phyloP scores from a whole-genome alignment of 2,888 invertebrate genomes.

The Strigamia crassipes region DNA sequence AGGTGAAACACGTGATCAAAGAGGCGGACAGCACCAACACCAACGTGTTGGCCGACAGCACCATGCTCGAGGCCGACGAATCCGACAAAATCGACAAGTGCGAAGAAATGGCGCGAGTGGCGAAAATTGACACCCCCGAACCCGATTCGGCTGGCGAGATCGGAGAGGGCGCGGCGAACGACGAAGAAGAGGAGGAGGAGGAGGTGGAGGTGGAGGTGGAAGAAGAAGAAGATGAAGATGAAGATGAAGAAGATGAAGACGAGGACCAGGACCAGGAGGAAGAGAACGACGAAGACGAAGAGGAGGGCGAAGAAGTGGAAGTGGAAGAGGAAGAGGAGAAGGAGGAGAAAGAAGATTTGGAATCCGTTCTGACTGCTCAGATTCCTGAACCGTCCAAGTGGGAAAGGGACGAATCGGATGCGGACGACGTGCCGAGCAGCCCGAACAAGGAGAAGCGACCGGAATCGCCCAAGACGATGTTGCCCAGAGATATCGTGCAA shows the following conservation, averaged over 20 bases:
- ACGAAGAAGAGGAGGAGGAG: constrained; percentile 58
- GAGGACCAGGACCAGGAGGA: constrained; percentile 57
- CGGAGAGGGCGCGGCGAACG: constrained; percentile 53
- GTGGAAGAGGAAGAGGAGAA: constrained; percentile 54
- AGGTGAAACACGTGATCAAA: constrained; percentile 5
- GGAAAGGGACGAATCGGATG: constrained; percentile 72
- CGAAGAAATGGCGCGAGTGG: constrained; percentile 50
- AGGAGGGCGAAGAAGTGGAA: constrained; percentile 58
- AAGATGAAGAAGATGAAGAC: constrained; percentile 56
- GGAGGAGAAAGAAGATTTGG: too few species aligned
- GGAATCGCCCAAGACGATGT: constrained; percentile 67
- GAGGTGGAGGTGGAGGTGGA: constrained; percentile 59
- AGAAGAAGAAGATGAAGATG: constrained; percentile 58
- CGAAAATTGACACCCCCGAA: constrained; percentile 56
- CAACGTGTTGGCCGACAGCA: neutral
- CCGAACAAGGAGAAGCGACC: constrained; percentile 58
- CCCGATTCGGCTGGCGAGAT: constrained; percentile 49
- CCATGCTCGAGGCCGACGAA: neutral
- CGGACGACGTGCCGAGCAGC: neutral
- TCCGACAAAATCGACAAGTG: constrained; percentile 46
- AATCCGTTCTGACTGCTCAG: constrained; percentile 54
- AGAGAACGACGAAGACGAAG: constrained; percentile 59
- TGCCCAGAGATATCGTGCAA: constrained; percentile 84
- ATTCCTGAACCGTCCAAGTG: constrained; percentile 82
- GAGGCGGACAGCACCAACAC: constrained; percentile 44